These are phyloP conservation scores for Blennius ocellaris DNA, from an alignment of 2,113 vertebrate genomes.

Conservation along the genomic window DNA sequence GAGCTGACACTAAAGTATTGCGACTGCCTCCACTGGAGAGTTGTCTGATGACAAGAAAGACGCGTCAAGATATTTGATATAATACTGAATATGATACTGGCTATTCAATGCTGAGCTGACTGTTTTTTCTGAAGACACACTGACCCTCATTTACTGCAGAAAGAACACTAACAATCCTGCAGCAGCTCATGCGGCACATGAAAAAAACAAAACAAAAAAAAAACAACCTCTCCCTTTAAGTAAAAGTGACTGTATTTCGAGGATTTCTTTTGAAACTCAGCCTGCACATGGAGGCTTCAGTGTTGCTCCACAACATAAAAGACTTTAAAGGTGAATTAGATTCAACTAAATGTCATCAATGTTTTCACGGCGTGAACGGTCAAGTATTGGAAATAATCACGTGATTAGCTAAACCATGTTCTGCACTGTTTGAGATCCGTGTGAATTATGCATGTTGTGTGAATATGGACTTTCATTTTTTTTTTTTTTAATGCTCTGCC, in stretches of 20 bases:
- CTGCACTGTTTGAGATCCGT: conserved; percentile 7
- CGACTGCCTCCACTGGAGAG: too few species aligned
- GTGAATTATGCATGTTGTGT: conserved; percentile 41
- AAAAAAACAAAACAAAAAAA: not conserved
- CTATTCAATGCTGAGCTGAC: too few species aligned
- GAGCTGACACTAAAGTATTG: too few species aligned
- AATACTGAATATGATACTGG: too few species aligned
- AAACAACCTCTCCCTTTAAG: not conserved
- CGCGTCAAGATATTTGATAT: too few species aligned
- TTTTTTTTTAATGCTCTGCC: conserved; percentile 15
- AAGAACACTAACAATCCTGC: too few species aligned
- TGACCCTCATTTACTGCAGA: too few species aligned
- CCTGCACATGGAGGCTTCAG: not conserved
- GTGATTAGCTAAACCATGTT: conserved; percentile 14
- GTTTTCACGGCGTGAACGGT: conserved; percentile 19
- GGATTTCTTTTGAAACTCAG: not conserved
- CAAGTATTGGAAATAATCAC: conserved; percentile 11
- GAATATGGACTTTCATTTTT: conserved; percentile 13
- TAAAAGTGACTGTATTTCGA: not conserved
- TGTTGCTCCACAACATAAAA: not conserved
- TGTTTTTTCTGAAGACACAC: too few species aligned
- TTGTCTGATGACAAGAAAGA: too few species aligned
- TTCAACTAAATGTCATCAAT: not conserved
- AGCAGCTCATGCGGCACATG: not conserved
- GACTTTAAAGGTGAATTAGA: not conserved